phyloP scores from a whole-genome alignment of 1,140 invertebrate species.

The Ostrea edulis region DNA sequence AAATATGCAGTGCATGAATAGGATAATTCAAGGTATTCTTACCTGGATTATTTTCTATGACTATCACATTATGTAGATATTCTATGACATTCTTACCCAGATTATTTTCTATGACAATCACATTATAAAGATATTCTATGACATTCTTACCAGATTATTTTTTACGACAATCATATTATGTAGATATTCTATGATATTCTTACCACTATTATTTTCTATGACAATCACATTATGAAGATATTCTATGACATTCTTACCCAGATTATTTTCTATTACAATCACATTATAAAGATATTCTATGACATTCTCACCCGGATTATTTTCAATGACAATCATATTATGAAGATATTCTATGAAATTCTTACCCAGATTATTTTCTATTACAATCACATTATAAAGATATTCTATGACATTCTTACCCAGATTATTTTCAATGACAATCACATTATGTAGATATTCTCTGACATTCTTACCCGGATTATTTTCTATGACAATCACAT shows the following conservation, averaged over 20 bases:
- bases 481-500: constrained; percentile 94
- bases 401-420: constrained; percentile 80
- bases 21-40: neutral
- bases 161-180: neutral
- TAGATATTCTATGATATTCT: too few relatives aligned
- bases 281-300: neutral
- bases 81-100: constrained; percentile 82
- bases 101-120: constrained; percentile 55
- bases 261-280: constrained; percentile 81
- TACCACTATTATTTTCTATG: neutral
- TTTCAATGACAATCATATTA: neutral
- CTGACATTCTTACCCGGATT: constrained; percentile 86
- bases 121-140: neutral
- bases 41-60: neutral
- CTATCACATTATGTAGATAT: too few relatives aligned
- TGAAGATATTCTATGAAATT: too few relatives aligned
- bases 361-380: neutral
- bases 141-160: neutral
- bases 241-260: constrained; percentile 81
- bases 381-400: too few relatives aligned
- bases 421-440: constrained; percentile 83
- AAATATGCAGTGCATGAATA: too few relatives aligned
- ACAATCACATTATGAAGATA: too few relatives aligned
- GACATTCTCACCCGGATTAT: neutral
- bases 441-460: too few relatives aligned